Evolutionary conservation across 2,888 invertebrate genomes (phyloP).

Genomic region (Cacoxenus indagator): DNA sequence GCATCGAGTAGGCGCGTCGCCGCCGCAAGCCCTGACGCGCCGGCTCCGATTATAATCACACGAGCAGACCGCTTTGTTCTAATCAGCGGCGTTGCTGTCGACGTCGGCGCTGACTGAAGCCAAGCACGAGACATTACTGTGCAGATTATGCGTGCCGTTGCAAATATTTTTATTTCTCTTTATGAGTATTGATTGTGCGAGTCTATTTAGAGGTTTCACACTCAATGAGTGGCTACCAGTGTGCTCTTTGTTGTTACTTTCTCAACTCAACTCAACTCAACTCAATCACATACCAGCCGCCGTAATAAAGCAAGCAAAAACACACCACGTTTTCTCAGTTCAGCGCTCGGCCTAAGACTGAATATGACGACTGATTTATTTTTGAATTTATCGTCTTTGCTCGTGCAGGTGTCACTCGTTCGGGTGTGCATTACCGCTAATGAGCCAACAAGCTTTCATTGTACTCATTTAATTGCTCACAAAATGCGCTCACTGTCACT

Average conservation of each 20-base stretch:
- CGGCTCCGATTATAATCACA: conserved; percentile 69
- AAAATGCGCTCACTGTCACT: too few relatives aligned
- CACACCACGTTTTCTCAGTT: conserved; percentile 24
- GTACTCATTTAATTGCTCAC: too few relatives aligned
- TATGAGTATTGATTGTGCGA: too few relatives aligned
- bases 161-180: neutral
- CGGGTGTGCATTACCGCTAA: too few relatives aligned
- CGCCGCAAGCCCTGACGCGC: conserved; percentile 69
- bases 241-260: neutral
- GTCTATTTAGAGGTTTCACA: too few relatives aligned
- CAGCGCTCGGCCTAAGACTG: conserved; percentile 28
- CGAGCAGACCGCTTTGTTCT: conserved; percentile 49
- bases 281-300: neutral
- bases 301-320: neutral
- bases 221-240: too few relatives aligned
- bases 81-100: neutral
- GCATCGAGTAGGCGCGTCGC: conserved; percentile 68
- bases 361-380: neutral
- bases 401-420: neutral
- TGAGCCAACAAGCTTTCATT: too few relatives aligned
- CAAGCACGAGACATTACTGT: conserved; percentile 1
- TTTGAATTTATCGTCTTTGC: neutral
- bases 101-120: neutral
- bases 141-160: neutral
- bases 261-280: neutral